These are phyloP conservation scores for roundworm (Caenorhabditis elegans) DNA, from an alignment of 1,140 invertebrate genomes.

Conservation along the genomic window DNA sequence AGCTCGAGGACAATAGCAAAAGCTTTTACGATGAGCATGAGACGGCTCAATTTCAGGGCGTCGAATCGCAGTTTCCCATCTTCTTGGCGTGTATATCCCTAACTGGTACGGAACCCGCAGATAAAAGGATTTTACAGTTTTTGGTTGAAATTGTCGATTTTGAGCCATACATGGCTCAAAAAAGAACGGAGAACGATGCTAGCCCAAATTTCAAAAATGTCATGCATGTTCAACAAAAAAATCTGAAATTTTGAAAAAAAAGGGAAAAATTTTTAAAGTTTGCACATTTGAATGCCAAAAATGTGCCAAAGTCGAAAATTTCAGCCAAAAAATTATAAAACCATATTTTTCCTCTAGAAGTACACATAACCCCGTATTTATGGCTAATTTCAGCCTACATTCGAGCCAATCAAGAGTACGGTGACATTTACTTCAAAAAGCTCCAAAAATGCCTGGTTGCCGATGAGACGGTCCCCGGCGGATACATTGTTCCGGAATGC, in stretches of 20 bases:
- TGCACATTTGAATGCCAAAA: too few relatives aligned
- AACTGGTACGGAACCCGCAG: slow-evolving; percentile 57
- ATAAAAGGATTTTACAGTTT: too few relatives aligned
- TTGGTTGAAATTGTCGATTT: too few relatives aligned
- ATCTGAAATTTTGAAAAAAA: too few relatives aligned
- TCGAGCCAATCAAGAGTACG: slow-evolving; percentile 79
- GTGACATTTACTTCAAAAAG: slow-evolving; percentile 84
- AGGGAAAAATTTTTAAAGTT: too few relatives aligned
- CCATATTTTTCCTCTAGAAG: too few relatives aligned
- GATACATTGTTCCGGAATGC: slow-evolving; percentile 78
- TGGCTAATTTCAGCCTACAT: slow-evolving; percentile 40
- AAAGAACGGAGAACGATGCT: too few relatives aligned
- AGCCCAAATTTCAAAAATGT: too few relatives aligned
- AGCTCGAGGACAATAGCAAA: slow-evolving; percentile 75
- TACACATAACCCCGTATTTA: slow-evolving; percentile 23
- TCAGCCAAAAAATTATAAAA: too few relatives aligned
- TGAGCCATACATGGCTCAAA: too few relatives aligned
- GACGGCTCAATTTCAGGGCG: slow-evolving; percentile 84
- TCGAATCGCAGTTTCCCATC: slow-evolving; percentile 96
- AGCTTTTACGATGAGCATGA: slow-evolving; percentile 60
- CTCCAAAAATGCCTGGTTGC: slow-evolving; percentile 69
- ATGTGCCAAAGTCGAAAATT: too few relatives aligned
- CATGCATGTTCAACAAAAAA: too few relatives aligned
- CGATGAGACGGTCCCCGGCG: slow-evolving; percentile 45
- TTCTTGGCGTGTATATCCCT: slow-evolving; percentile 73